Evolutionary conservation across 2,797 vertebrate genomes (phyloP).

Genomic region (Varecia variegata): DNA sequence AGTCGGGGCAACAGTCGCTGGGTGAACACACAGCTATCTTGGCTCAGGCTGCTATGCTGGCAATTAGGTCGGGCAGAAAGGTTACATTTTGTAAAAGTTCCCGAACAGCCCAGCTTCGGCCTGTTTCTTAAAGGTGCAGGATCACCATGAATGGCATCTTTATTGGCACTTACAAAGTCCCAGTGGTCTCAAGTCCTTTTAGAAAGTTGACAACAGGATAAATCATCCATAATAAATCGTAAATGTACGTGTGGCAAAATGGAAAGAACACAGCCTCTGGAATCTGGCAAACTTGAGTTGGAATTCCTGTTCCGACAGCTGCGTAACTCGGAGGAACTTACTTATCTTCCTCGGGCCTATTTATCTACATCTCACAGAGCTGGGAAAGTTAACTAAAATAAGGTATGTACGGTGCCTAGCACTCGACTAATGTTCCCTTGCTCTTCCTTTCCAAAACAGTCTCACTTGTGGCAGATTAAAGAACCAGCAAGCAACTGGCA

Average conservation of each 20-base stretch:
- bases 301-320: not conserved
- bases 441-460: not conserved
- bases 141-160: not conserved
- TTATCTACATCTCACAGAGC: not conserved
- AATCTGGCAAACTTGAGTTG: not conserved
- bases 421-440: not conserved
- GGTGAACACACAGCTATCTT: not conserved
- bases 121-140: not conserved
- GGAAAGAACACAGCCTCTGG: not conserved
- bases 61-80: not conserved
- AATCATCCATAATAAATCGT: not conserved
- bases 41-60: not conserved
- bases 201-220: not conserved
- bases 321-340: too few species aligned
- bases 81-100: not conserved
- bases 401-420: not conserved
- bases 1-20: not conserved
- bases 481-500: not conserved
- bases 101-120: not conserved
- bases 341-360: not conserved
- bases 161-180: not conserved
- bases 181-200: not conserved
- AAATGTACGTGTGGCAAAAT: fast-evolving
- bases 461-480: not conserved
- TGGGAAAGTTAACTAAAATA: not conserved